These are phyloP conservation scores for Hypanus sabinus DNA, from an alignment of 2,113 vertebrate species.

Conservation along the genomic window DNA sequence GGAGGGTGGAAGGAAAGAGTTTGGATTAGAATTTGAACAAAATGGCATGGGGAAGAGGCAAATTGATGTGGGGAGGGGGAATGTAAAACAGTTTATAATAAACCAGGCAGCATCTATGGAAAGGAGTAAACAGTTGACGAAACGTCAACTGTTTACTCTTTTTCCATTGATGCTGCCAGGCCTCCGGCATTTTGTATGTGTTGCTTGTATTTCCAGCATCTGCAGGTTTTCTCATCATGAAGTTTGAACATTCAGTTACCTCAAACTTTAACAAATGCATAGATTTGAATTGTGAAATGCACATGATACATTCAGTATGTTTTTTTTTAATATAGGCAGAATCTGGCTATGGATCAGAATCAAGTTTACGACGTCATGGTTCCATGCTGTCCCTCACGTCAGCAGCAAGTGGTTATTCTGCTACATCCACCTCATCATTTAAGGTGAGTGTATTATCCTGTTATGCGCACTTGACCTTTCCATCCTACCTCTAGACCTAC, in stretches of 20 bases:
- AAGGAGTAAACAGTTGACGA: no score
- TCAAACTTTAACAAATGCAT: background rate
- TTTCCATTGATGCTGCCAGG: no score
- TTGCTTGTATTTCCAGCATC: no score
- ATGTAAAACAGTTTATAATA: no score
- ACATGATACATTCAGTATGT: background rate
- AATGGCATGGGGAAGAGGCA: background rate
- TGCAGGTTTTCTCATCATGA: no score
- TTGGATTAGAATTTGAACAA: background rate
- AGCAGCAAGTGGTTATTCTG: constrained; percentile 87
- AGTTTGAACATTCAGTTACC: no score
- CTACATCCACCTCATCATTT: constrained; percentile 92
- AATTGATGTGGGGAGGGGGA: background rate
- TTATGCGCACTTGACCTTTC: background rate
- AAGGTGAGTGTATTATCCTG: constrained; percentile 63
- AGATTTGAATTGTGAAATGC: background rate
- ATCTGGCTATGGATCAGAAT: constrained; percentile 92
- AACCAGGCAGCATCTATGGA: no score
- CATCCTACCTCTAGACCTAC: no score
- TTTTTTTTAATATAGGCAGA: constrained; percentile 68
- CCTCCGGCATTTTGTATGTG: no score
- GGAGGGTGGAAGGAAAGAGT: background rate
- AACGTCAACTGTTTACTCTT: no score
- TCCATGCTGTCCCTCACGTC: constrained; percentile 93
- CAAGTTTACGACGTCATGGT: constrained; percentile 84